phyloP scores from a whole-genome alignment of 1,140 invertebrate genomes.

The Telenomus remus region DNA sequence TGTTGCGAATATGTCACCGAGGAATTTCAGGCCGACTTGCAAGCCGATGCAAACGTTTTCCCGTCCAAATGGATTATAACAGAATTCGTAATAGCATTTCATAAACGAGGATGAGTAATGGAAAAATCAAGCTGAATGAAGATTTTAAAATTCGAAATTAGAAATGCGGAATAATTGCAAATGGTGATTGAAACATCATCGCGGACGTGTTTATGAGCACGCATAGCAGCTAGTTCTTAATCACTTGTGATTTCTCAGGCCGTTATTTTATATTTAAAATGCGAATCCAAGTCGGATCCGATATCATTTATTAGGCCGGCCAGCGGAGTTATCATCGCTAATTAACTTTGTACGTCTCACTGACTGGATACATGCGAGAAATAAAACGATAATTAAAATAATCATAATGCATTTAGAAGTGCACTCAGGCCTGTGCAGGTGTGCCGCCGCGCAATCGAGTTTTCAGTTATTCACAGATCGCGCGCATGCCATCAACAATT shows the following conservation, averaged over 20 bases:
- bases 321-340: slow-evolving; percentile 29
- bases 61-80: no score
- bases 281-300: background rate
- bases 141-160: no score
- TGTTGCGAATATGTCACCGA: slow-evolving; percentile 5
- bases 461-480: no score
- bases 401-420: slow-evolving; percentile 12
- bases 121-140: no score
- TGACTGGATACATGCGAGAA: slow-evolving; percentile 19
- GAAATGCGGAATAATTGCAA: background rate
- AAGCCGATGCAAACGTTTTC: no score
- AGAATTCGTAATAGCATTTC: no score
- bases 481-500: slow-evolving; percentile 12
- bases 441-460: no score
- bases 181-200: background rate
- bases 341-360: slow-evolving; percentile 28
- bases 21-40: background rate
- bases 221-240: background rate
- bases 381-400: slow-evolving; percentile 30
- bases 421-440: no score
- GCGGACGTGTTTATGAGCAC: no score
- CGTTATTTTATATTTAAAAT: slow-evolving; percentile 14
- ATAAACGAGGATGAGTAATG: no score
- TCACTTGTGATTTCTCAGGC: background rate
- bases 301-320: slow-evolving; percentile 29